Percentiles rank a stretch among this genome's conserved stretches.
phyloP scores from a whole-genome alignment of 2,888 invertebrate genomes.

The Nephrotoma guestfalica region DNA sequence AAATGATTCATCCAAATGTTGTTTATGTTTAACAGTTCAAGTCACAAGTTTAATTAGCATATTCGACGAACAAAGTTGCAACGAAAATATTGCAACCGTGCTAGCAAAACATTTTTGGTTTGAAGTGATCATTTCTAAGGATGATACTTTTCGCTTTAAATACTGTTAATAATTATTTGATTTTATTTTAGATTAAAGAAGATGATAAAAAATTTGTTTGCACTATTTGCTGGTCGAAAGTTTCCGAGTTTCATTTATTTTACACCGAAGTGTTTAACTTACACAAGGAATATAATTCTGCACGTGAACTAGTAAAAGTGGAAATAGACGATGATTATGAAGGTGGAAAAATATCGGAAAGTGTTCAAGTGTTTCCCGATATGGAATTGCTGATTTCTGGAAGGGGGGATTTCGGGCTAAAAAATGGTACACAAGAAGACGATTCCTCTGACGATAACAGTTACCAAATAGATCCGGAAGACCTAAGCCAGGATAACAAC shows the following conservation, averaged over 20 bases:
- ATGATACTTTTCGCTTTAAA: neutral
- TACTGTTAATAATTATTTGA: neutral
- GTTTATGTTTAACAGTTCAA: neutral
- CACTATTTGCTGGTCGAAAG: neutral
- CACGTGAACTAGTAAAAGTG: too few species aligned
- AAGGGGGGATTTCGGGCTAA: neutral
- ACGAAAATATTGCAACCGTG: neutral
- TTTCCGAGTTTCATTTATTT: neutral
- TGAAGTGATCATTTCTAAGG: conserved; percentile 2
- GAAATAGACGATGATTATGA: neutral
- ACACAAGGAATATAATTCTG: neutral
- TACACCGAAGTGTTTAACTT: neutral
- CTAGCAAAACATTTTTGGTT: conserved; percentile 10
- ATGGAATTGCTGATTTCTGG: too few species aligned
- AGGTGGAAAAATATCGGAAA: neutral
- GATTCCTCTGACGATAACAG: neutral
- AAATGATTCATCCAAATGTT: neutral
- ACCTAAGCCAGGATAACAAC: neutral
- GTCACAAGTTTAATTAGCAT: neutral
- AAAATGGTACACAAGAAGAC: neutral
- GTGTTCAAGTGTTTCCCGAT: neutral
- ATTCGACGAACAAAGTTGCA: neutral
- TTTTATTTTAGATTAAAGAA: neutral
- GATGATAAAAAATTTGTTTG: neutral
- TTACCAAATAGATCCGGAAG: neutral